These are phyloP conservation scores for Julus scanicus DNA, from an alignment of 2,888 invertebrate genomes.

Conservation along the genomic window DNA sequence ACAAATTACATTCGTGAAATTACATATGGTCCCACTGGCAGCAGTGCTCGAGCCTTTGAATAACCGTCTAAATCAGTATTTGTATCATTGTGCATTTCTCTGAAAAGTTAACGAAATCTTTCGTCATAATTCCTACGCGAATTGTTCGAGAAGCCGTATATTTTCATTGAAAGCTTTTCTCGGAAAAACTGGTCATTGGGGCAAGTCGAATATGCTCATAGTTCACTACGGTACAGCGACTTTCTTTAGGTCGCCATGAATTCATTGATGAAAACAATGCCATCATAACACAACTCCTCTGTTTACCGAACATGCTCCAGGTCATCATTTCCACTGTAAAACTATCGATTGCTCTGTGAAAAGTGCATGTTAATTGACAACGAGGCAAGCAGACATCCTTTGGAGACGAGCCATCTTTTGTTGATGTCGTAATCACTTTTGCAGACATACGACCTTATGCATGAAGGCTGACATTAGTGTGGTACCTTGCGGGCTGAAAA, in stretches of 20 bases:
- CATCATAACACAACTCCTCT: neutral
- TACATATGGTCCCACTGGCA: no score
- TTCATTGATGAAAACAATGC: no score
- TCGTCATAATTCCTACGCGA: neutral
- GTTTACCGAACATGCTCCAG: conserved; percentile 7
- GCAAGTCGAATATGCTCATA: neutral
- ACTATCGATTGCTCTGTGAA: neutral
- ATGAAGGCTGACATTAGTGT: neutral
- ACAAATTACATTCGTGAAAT: no score
- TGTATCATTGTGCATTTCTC: neutral
- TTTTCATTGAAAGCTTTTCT: no score
- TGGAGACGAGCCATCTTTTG: conserved; percentile 10
- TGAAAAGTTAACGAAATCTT: neutral
- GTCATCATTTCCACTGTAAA: neutral
- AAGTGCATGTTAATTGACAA: conserved; percentile 19
- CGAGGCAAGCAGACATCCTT: conserved; percentile 3
- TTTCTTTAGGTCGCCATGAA: neutral
- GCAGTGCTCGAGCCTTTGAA: no score
- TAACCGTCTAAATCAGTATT: neutral
- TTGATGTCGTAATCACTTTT: neutral
- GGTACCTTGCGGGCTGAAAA: neutral
- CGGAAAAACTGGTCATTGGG: neutral
- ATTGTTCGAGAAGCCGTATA: neutral
- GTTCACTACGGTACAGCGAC: neutral
- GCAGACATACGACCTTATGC: neutral